These are phyloP conservation scores for Gracilinanus agilis DNA, from an alignment of 2,113 vertebrate species.

Conservation along the genomic window DNA sequence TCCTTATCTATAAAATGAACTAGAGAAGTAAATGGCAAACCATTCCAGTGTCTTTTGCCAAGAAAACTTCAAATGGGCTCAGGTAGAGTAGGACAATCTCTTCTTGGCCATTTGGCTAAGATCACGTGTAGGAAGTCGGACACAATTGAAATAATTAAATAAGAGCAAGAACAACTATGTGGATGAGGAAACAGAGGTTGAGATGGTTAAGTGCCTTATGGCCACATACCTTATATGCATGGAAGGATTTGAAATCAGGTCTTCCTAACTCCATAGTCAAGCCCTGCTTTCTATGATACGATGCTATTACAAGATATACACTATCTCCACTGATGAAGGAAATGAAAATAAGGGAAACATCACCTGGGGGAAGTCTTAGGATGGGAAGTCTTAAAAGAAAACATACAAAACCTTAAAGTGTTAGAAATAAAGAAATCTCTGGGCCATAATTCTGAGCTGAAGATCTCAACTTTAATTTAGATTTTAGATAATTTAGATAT, in stretches of 20 bases:
- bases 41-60: too few relatives aligned
- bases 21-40: too few relatives aligned
- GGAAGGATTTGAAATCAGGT: background rate
- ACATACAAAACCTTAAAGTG: background rate
- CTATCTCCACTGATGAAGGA: background rate
- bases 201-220: background rate
- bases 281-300: background rate
- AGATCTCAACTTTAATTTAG: too few relatives aligned
- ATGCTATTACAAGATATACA: background rate
- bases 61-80: too few relatives aligned
- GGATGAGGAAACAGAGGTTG: background rate
- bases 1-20: too few relatives aligned
- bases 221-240: background rate
- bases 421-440: too few relatives aligned
- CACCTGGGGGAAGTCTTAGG: background rate
- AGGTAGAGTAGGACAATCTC: too few relatives aligned
- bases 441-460: too few relatives aligned
- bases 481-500: too few relatives aligned
- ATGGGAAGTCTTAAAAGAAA: background rate
- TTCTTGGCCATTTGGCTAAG: too few relatives aligned
- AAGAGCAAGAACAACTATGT: background rate
- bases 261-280: background rate
- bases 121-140: too few relatives aligned
- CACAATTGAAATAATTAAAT: background rate
- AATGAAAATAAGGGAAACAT: background rate